Conservation (phyloP, 2,888 invertebrate genomes). For the Limnephilus rhombicus region DNA sequence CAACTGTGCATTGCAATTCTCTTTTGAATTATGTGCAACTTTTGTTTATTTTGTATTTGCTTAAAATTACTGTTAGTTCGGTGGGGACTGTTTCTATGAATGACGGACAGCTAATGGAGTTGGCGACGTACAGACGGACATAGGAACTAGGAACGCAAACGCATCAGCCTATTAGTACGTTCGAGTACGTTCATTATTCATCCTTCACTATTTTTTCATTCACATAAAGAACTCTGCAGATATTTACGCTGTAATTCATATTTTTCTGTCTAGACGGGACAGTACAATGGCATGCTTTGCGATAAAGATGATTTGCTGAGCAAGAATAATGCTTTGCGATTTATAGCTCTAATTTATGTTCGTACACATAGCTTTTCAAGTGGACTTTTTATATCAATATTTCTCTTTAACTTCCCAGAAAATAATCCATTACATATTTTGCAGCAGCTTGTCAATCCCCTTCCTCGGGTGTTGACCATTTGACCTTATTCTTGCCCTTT, state of each 20-base stretch:
- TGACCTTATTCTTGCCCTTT: background rate
- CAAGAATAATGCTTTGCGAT: background rate
- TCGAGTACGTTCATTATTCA: background rate
- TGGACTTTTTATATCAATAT: background rate
- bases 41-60: background rate
- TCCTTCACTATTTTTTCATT: constrained; percentile 7
- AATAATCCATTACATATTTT: background rate
- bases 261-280: constrained; percentile 39
- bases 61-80: background rate
- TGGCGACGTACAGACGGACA: constrained; percentile 31
- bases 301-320: background rate
- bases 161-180: background rate
- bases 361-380: background rate
- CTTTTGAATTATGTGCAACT: background rate
- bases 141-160: background rate
- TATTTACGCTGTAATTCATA: constrained; percentile 17
- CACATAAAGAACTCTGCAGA: background rate
- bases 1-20: background rate
- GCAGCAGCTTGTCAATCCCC: background rate
- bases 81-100: constrained; percentile 28
- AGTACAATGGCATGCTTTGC: background rate
- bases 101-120: constrained; percentile 48
- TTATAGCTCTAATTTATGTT: background rate
- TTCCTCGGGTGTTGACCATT: background rate
- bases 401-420: background rate